These are phyloP conservation scores for Aphidius colemani DNA, from an alignment of 2,888 invertebrate genomes.

Conservation along the genomic window DNA sequence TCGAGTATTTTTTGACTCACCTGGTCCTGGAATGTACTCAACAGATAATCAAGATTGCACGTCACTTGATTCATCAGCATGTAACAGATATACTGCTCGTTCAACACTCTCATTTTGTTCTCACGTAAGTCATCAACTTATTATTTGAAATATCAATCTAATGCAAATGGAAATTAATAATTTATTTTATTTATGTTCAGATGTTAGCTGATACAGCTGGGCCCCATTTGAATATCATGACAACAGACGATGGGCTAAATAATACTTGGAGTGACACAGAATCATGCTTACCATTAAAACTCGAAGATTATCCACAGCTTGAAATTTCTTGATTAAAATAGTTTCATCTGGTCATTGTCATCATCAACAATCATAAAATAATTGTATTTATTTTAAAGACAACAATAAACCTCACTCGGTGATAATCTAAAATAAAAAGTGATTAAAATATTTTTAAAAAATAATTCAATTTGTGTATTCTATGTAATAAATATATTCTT, in stretches of 20 bases:
- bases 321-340: slow-evolving; percentile 32
- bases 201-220: slow-evolving; percentile 42
- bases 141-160: not conserved
- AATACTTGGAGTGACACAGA: slow-evolving; percentile 57
- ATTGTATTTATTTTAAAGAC: not conserved
- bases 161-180: slow-evolving; percentile 1
- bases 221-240: slow-evolving; percentile 32
- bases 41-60: slow-evolving; percentile 33
- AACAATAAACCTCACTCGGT: too few species aligned
- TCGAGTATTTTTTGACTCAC: slow-evolving; percentile 48
- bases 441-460: too few species aligned
- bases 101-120: slow-evolving; percentile 53
- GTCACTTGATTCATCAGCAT: slow-evolving; percentile 42
- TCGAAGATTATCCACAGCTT: slow-evolving; percentile 46
- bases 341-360: slow-evolving; percentile 30
- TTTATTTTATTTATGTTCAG: slow-evolving; percentile 30
- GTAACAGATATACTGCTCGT: slow-evolving; percentile 51
- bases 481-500: too few species aligned
- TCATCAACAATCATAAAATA: too few species aligned
- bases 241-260: slow-evolving; percentile 18
- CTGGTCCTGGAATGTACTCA: slow-evolving; percentile 33
- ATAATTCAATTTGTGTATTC: too few species aligned
- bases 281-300: slow-evolving; percentile 53
- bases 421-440: too few species aligned
- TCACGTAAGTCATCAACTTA: slow-evolving; percentile 43